Conservation (phyloP, 2,888 invertebrate species). For the Eumacrocentrus americanus region DNA sequence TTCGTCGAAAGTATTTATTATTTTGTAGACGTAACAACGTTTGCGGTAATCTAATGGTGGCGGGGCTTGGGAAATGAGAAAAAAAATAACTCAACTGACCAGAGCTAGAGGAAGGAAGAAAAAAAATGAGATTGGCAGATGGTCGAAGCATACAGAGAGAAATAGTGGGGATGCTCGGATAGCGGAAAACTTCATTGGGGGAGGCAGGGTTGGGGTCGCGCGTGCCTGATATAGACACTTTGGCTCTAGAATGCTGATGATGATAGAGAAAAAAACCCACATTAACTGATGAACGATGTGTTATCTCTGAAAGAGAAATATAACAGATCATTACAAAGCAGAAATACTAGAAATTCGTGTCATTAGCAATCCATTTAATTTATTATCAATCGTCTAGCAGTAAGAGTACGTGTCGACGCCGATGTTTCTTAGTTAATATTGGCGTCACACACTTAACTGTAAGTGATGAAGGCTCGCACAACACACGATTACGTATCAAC, state of each 20-base stretch:
- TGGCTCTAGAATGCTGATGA: not conserved
- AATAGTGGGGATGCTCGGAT: constrained; percentile 26
- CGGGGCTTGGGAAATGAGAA: too few species aligned
- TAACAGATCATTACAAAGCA: not conserved
- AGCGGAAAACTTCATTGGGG: constrained; percentile 28
- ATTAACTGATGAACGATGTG: not conserved
- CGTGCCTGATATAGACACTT: constrained; percentile 31
- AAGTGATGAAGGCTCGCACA: constrained; percentile 34
- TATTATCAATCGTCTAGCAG: not conserved
- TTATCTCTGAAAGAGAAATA: too few species aligned
- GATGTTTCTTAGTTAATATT: constrained; percentile 20
- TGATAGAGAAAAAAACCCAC: constrained; percentile 2
- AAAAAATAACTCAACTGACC: not conserved
- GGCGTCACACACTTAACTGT: constrained; percentile 35
- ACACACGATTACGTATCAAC: constrained; percentile 47
- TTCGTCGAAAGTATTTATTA: too few species aligned
- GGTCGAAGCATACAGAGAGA: constrained; percentile 9
- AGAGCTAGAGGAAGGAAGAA: not conserved
- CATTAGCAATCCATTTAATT: not conserved
- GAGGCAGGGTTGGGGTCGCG: constrained; percentile 30
- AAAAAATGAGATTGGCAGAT: constrained; percentile 12
- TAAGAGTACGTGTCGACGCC: not conserved
- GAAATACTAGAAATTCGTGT: constrained; percentile 5
- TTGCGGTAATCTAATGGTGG: too few species aligned
- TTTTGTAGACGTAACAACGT: too few species aligned